Evolutionary conservation across 1,140 invertebrate genomes (phyloP).

Genomic region (Lepeophtheirus salmonis): DNA sequence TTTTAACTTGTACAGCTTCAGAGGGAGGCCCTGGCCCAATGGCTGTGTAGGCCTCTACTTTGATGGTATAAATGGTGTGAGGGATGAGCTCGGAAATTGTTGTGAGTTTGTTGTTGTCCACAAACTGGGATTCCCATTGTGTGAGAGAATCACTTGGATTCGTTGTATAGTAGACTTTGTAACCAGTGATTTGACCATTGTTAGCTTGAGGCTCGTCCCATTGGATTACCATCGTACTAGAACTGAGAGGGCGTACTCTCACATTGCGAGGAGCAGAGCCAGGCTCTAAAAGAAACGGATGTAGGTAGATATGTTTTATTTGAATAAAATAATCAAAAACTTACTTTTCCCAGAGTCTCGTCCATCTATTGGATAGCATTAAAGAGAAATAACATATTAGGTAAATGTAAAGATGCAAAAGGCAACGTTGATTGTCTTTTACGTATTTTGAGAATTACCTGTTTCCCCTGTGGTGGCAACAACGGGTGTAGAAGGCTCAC

Average conservation of each 20-base stretch:
- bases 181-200: conserved; percentile 89
- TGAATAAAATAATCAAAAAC: conserved; percentile 12
- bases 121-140: conserved; percentile 74
- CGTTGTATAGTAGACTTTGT: conserved; percentile 90
- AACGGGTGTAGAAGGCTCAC: conserved; percentile 58
- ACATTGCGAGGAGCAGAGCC: conserved; percentile 83
- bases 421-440: conserved; percentile 3
- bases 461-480: conserved; percentile 86
- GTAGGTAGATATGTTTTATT: background rate
- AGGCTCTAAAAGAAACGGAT: conserved; percentile 47
- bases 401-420: background rate
- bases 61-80: conserved; percentile 72
- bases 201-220: conserved; percentile 93
- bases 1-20: conserved; percentile 72
- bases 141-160: conserved; percentile 63
- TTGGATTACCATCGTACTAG: conserved; percentile 83
- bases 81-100: conserved; percentile 75
- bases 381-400: conserved; percentile 19
- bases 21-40: conserved; percentile 78
- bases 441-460: conserved; percentile 40
- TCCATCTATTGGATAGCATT: conserved; percentile 12
- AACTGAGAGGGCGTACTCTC: conserved; percentile 72
- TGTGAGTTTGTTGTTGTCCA: conserved; percentile 77
- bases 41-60: conserved; percentile 72
- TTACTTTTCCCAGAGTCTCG: conserved; percentile 13